Conservation (phyloP, 1,140 invertebrate species). For the Drosophila littoralis region DNA sequence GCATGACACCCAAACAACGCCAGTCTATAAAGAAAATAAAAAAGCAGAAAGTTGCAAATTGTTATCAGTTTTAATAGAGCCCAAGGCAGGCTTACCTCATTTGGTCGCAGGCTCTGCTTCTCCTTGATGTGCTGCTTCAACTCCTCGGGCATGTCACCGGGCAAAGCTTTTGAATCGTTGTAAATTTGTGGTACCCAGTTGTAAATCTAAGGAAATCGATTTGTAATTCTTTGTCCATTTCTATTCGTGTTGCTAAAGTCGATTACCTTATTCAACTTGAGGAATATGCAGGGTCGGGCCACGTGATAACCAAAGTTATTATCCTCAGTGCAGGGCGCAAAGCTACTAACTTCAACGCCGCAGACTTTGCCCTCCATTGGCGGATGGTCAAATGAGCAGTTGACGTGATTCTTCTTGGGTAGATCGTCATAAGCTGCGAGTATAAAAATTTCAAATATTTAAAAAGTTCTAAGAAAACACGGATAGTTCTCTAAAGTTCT, state of each 20-base stretch:
- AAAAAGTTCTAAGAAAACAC: background rate
- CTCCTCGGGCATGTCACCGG: constrained; percentile 89
- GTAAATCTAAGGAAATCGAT: constrained; percentile 88
- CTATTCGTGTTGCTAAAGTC: background rate
- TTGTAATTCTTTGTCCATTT: background rate
- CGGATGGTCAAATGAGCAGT: constrained; percentile 74
- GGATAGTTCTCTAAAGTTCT: background rate
- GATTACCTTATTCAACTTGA: constrained; percentile 91
- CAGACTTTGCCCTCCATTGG: constrained; percentile 74
- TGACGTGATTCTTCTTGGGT: constrained; percentile 75
- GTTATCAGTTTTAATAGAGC: too few relatives aligned
- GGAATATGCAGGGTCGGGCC: constrained; percentile 92
- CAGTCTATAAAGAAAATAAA: constrained; percentile 85
- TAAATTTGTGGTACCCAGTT: constrained; percentile 91
- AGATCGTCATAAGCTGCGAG: constrained; percentile 73
- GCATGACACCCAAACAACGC: constrained; percentile 94
- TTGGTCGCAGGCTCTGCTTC: constrained; percentile 80
- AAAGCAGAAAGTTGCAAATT: constrained; percentile 1
- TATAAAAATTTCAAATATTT: background rate
- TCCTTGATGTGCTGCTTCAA: constrained; percentile 89
- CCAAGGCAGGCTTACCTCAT: constrained; percentile 60
- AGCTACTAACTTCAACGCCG: constrained; percentile 58
- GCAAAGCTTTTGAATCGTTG: constrained; percentile 90
- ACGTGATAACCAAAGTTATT: constrained; percentile 91
- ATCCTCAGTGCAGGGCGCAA: constrained; percentile 86